These are phyloP conservation scores for Rhinoraja longicauda DNA, from an alignment of 2,797 vertebrate species.

Conservation along the genomic window DNA sequence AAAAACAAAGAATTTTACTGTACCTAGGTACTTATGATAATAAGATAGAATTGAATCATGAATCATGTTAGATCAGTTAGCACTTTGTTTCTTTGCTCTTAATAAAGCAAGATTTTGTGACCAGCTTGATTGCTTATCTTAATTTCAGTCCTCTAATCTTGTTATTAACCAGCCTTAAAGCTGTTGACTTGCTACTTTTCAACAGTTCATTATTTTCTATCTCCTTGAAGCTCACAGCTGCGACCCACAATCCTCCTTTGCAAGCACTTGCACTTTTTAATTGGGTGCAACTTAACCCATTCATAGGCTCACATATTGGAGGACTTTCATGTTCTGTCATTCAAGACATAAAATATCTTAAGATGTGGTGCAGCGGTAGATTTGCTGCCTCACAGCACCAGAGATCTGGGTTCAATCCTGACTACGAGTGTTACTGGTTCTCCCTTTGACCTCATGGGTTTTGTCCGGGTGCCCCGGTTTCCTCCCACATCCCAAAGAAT, in stretches of 20 bases:
- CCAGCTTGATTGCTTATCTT: background rate
- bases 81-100: background rate
- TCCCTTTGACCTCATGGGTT: too few species aligned
- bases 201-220: conserved; percentile 33
- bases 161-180: background rate
- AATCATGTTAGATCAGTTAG: too few species aligned
- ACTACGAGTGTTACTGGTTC: too few species aligned
- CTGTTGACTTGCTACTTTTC: background rate
- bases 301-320: background rate
- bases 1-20: too few species aligned
- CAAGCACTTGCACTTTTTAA: background rate
- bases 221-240: conserved; percentile 11
- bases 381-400: too few species aligned
- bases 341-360: too few species aligned
- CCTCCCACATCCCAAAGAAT: too few species aligned
- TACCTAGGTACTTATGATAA: too few species aligned
- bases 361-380: too few species aligned
- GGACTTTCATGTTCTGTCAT: background rate
- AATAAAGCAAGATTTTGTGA: background rate
- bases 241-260: background rate
- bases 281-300: background rate
- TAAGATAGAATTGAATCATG: too few species aligned
- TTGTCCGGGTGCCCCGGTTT: too few species aligned
- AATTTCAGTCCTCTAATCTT: conserved; percentile 6
- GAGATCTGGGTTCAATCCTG: too few species aligned